phyloP scores from a whole-genome alignment of 2,797 vertebrate species.

The Anguilla anguilla region DNA sequence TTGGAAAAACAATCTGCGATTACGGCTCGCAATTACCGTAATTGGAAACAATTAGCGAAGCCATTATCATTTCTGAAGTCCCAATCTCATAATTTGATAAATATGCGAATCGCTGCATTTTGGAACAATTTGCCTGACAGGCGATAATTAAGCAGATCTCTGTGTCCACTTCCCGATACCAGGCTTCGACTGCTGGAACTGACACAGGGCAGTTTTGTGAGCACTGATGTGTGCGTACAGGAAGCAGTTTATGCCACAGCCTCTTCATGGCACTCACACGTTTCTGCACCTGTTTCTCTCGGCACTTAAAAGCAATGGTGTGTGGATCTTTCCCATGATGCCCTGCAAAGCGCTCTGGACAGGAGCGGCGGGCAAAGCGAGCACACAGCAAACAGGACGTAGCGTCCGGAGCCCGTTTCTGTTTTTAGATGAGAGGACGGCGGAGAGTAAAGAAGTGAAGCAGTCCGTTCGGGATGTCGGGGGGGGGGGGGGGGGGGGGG shows the following conservation, averaged over 20 bases:
- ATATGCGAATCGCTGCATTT: constrained; percentile 31
- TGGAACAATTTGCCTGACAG: not conserved
- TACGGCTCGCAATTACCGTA: constrained; percentile 59
- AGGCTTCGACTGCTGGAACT: not conserved
- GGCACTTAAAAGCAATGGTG: not conserved
- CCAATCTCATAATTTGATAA: constrained; percentile 44
- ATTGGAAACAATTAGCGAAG: constrained; percentile 68
- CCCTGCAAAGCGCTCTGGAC: not conserved
- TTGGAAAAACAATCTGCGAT: constrained; percentile 42
- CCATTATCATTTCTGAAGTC: constrained; percentile 48
- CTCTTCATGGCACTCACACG: too few relatives aligned
- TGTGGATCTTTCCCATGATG: not conserved
- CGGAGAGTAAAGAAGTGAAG: not conserved
- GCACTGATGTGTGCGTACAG: not conserved
- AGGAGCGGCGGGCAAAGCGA: not conserved
- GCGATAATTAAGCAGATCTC: not conserved
- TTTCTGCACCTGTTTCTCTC: not conserved
- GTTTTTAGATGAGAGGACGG: constrained; percentile 19
- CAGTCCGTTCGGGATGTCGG: not conserved
- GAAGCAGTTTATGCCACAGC: not conserved
- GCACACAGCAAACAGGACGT: not conserved
- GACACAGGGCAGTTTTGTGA: not conserved
- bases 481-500: not conserved
- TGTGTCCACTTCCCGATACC: not conserved
- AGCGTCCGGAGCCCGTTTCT: not conserved